phyloP scores from a whole-genome alignment of 2,113 vertebrate genomes.

The Heptranchias perlo region DNA sequence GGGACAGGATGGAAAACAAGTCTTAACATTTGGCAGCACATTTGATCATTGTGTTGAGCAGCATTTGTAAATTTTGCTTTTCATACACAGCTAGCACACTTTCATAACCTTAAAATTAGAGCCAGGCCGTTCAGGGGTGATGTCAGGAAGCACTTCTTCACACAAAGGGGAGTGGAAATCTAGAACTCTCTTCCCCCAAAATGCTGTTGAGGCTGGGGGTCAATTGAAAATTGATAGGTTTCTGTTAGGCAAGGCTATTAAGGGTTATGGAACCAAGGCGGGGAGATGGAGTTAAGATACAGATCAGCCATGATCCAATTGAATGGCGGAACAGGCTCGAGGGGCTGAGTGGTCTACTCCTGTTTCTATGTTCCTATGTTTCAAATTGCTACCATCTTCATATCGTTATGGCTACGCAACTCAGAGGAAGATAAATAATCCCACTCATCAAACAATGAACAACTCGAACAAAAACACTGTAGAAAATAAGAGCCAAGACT shows the following conservation, averaged over 20 bases:
- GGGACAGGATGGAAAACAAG: background rate
- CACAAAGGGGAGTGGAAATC: background rate
- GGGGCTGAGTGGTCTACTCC: background rate
- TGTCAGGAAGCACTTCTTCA: background rate
- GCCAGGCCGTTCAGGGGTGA: background rate
- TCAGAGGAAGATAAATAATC: background rate
- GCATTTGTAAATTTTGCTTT: background rate
- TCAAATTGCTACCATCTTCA: background rate
- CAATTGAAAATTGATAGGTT: background rate
- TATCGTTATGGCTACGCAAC: background rate
- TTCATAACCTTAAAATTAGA: background rate
- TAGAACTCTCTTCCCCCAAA: background rate
- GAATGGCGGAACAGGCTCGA: background rate
- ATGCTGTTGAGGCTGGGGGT: background rate
- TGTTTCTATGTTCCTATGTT: background rate
- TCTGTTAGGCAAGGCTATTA: background rate
- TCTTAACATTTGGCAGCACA: background rate
- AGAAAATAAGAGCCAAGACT: background rate
- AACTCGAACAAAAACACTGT: background rate
- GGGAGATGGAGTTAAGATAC: too few relatives aligned
- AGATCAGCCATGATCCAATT: background rate
- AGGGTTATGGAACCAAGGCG: background rate
- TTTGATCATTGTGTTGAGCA: background rate
- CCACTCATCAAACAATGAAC: background rate
- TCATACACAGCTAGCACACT: background rate